Conservation (phyloP, 2,888 invertebrate genomes). For the Agrochola litura region DNA sequence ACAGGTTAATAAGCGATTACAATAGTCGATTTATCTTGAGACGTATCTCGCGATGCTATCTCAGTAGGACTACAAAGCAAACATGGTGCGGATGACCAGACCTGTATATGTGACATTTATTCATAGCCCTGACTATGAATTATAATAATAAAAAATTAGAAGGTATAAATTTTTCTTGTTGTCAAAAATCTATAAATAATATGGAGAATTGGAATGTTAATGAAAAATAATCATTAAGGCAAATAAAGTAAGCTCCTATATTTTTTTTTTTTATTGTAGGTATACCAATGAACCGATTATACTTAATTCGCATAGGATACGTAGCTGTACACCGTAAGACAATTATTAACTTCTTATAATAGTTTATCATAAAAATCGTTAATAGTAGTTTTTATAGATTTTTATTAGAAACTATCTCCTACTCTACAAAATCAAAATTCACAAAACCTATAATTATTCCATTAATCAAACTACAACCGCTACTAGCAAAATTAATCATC, state of each 20-base stretch:
- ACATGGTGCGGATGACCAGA: slow-evolving; percentile 69
- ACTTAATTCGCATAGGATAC: too few species aligned
- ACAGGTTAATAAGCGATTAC: slow-evolving; percentile 70
- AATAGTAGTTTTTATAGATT: slow-evolving; percentile 19
- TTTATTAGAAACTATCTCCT: slow-evolving; percentile 1
- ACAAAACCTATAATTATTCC: slow-evolving; percentile 46
- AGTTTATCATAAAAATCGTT: slow-evolving; percentile 18
- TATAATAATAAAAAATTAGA: slow-evolving; percentile 27
- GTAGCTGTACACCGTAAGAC: slow-evolving; percentile 18
- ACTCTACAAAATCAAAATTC: slow-evolving; percentile 21
- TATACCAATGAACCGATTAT: neutral
- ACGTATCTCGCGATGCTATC: slow-evolving; percentile 75
- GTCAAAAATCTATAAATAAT: neutral
- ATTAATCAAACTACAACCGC: slow-evolving; percentile 53
- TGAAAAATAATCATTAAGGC: neutral
- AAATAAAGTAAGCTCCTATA: neutral
- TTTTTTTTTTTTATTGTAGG: neutral
- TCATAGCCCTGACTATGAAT: slow-evolving; percentile 63
- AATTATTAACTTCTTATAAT: slow-evolving; percentile 5
- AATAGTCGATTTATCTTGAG: slow-evolving; percentile 71
- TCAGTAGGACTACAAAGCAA: slow-evolving; percentile 72
- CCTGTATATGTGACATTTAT: slow-evolving; percentile 66
- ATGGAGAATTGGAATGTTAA: neutral
- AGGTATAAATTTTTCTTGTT: neutral
- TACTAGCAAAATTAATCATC: slow-evolving; percentile 42